phyloP scores from a whole-genome alignment of 2,797 vertebrate species.

The Mus caroli region DNA sequence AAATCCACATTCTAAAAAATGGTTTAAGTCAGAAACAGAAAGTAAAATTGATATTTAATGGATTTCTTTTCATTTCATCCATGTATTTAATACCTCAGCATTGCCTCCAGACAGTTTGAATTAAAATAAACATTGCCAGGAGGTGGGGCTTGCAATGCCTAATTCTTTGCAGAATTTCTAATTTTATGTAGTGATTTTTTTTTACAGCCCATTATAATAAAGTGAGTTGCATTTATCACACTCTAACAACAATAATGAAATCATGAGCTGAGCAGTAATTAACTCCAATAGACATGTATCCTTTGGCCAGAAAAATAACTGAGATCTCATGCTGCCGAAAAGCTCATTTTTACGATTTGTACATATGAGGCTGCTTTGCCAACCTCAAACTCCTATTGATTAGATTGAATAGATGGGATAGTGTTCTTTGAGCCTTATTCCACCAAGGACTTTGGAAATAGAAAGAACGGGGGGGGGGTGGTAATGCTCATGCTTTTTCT shows the following conservation, averaged over 20 bases:
- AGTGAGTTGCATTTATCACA: conserved; percentile 86
- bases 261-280: conserved; percentile 86
- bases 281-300: conserved; percentile 87
- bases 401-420: conserved; percentile 83
- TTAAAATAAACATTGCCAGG: conserved; percentile 84
- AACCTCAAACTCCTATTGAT: conserved; percentile 84
- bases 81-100: conserved; percentile 81
- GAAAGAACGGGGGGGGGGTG: conserved; percentile 1
- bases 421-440: conserved; percentile 77
- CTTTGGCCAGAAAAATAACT: conserved; percentile 87
- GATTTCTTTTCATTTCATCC: conserved; percentile 77
- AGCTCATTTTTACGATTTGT: conserved; percentile 86
- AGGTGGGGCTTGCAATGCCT: conserved; percentile 85
- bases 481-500: background rate
- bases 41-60: conserved; percentile 76
- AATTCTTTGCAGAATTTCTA: conserved; percentile 88
- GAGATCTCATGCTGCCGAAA: conserved; percentile 87
- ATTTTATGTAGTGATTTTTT: conserved; percentile 84
- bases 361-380: conserved; percentile 83
- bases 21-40: background rate
- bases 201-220: conserved; percentile 86
- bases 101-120: conserved; percentile 85
- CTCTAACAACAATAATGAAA: conserved; percentile 85
- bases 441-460: conserved; percentile 79
- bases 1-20: conserved; percentile 19